Evolutionary conservation across 1,140 invertebrate genomes (phyloP).

Genomic region (Uloborus diversus): DNA sequence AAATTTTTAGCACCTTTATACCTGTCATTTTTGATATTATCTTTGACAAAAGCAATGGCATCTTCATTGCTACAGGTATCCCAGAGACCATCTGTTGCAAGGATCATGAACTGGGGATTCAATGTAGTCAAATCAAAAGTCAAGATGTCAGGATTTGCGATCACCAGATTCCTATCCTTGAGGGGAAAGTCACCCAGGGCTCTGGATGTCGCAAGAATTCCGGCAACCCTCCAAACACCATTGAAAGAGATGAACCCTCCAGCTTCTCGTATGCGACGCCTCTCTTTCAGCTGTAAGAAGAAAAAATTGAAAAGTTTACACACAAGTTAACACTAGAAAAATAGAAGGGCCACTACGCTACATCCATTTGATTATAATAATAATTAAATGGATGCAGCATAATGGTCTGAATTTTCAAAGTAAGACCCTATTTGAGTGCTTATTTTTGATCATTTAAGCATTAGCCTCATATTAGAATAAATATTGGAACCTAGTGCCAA

Average conservation of each 20-base stretch:
- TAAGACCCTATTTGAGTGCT: too few relatives aligned
- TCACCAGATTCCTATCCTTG: conserved; percentile 92
- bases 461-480: too few relatives aligned
- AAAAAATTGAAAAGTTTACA: too few relatives aligned
- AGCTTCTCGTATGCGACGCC: conserved; percentile 87
- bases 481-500: too few relatives aligned
- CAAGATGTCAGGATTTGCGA: conserved; percentile 93
- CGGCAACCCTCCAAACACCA: conserved; percentile 95
- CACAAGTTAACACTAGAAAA: too few relatives aligned
- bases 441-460: too few relatives aligned
- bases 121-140: conserved; percentile 81
- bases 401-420: too few relatives aligned
- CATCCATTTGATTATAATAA: too few relatives aligned
- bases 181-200: conserved; percentile 94
- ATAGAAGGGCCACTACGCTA: too few relatives aligned
- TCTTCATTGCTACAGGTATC: conserved; percentile 95
- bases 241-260: conserved; percentile 94
- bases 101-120: conserved; percentile 85
- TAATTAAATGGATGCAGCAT: too few relatives aligned
- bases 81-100: conserved; percentile 96
- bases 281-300: conserved; percentile 77
- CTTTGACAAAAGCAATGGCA: conserved; percentile 81
- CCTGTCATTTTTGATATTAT: conserved; percentile 78
- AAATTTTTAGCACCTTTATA: conserved; percentile 86
- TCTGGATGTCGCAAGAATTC: conserved; percentile 92